Conservation (phyloP, 2,797 vertebrate species). For the Scolopax rusticola region DNA sequence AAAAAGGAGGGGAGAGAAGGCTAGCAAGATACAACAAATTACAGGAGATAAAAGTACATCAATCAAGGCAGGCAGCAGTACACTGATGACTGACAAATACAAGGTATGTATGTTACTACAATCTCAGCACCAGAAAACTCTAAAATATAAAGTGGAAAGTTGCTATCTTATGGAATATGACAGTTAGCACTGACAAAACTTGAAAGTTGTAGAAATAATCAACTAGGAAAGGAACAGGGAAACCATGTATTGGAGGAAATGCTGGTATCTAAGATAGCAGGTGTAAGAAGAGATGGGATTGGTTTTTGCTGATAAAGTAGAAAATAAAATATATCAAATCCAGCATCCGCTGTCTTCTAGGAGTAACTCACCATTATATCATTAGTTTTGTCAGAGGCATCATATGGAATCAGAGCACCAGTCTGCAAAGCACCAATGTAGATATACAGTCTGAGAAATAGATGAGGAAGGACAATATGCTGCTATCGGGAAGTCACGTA, state of each 20-base stretch:
- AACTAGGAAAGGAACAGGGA: fast-evolving
- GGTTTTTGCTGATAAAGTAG: neutral
- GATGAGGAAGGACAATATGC: neutral
- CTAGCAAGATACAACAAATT: neutral
- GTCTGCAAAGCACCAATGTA: neutral
- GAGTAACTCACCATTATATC: neutral
- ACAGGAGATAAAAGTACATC: neutral
- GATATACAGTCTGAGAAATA: neutral
- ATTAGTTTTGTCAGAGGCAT: neutral
- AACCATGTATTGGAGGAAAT: fast-evolving
- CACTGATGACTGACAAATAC: neutral
- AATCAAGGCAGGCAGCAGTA: neutral
- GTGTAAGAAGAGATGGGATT: neutral
- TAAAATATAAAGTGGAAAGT: neutral
- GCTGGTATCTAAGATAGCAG: neutral
- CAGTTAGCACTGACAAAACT: neutral
- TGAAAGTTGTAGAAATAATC: neutral
- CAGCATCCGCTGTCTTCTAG: neutral
- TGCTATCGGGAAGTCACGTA: fast-evolving
- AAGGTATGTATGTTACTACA: neutral
- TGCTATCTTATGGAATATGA: neutral
- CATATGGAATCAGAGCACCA: neutral
- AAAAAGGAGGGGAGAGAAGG: neutral
- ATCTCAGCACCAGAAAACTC: neutral
- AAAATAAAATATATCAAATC: neutral